Percentiles rank a stretch among this genome's conserved stretches.
These are phyloP conservation scores for Florisuga fusca DNA, from an alignment of 2,797 vertebrate species.

Conservation along the genomic window DNA sequence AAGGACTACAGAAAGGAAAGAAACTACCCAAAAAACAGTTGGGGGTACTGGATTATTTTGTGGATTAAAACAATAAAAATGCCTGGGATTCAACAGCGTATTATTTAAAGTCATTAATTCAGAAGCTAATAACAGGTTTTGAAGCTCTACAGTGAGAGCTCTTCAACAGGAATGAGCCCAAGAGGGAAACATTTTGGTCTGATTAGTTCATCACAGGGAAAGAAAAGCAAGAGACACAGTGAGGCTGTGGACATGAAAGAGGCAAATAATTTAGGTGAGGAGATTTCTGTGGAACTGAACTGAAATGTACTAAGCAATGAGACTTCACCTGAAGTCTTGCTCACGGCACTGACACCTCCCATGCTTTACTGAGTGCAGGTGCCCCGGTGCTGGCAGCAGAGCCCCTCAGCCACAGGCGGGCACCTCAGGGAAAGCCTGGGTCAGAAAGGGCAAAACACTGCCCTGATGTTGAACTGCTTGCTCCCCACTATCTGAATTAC, in stretches of 20 bases:
- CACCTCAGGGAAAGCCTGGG: neutral
- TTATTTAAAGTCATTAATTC: neutral
- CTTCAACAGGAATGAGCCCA: neutral
- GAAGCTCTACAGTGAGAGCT: neutral
- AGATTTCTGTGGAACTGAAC: neutral
- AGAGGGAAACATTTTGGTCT: neutral
- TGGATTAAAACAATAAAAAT: neutral
- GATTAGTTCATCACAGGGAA: neutral
- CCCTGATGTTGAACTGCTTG: neutral
- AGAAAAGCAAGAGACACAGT: neutral
- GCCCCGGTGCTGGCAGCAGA: rapidly evolving
- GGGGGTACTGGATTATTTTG: neutral
- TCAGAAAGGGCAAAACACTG: neutral
- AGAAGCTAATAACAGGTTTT: neutral
- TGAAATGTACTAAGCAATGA: neutral
- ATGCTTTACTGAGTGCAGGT: rapidly evolving
- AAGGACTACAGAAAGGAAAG: no score
- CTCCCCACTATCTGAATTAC: neutral
- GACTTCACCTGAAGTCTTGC: neutral
- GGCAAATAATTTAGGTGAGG: neutral
- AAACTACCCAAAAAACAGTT: neutral
- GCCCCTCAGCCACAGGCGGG: neutral
- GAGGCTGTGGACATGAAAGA: neutral
- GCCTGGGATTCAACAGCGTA: neutral
- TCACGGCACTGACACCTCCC: neutral